Conservation (phyloP, 2,888 invertebrate species). For the Siphlonurus alternatus region DNA sequence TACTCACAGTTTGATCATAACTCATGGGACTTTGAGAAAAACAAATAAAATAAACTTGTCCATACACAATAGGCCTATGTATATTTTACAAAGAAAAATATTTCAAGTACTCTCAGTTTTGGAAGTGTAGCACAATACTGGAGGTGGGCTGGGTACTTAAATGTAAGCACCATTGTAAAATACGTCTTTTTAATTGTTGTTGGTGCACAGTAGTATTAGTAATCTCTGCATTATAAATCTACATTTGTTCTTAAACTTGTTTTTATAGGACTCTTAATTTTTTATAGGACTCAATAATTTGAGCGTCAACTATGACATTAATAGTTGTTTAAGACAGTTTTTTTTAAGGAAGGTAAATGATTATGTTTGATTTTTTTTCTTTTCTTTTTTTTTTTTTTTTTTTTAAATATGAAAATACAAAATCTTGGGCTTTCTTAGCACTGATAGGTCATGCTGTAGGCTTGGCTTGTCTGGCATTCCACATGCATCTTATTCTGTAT, state of each 20-base stretch:
- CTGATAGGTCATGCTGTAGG: background rate
- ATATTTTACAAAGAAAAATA: constrained; percentile 12
- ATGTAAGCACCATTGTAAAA: constrained; percentile 14
- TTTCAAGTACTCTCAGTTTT: constrained; percentile 4
- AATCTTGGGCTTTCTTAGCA: background rate
- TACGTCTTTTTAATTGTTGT: constrained; percentile 11
- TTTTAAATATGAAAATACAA: background rate
- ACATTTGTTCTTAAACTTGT: background rate
- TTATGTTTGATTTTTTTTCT: background rate
- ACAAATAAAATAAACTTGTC: constrained; percentile 11
- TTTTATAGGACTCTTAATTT: background rate
- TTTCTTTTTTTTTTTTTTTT: background rate
- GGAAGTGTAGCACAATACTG: constrained; percentile 13
- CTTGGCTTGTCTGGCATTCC: constrained; percentile 1
- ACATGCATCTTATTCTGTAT: background rate
- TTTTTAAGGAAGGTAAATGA: background rate
- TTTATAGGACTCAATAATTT: background rate
- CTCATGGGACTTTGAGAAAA: constrained; percentile 5
- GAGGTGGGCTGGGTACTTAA: constrained; percentile 14
- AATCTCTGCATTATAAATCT: constrained; percentile 11
- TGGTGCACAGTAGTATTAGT: constrained; percentile 13
- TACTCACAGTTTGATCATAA: background rate
- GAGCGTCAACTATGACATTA: background rate
- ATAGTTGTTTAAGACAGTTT: background rate
- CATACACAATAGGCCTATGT: constrained; percentile 10